Percentiles rank a stretch among this genome's conserved stretches.
Evolutionary conservation across 2,888 invertebrate species (phyloP).

Genomic region (Drosophila robusta): DNA sequence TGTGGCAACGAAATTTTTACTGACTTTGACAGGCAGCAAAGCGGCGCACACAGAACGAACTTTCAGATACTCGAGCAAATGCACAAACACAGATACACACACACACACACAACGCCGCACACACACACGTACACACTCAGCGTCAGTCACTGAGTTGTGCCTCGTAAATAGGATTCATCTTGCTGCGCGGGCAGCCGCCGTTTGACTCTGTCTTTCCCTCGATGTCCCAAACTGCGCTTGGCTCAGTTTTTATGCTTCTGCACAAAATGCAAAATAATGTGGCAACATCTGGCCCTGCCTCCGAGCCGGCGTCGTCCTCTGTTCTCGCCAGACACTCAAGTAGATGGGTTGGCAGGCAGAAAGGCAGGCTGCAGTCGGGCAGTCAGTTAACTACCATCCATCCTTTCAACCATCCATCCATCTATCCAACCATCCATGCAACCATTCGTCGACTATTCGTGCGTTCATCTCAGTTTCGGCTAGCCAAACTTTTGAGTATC

Average conservation of each 20-base stretch:
- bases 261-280: constrained; percentile 78
- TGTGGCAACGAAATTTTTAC: constrained; percentile 65
- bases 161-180: constrained; percentile 79
- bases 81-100: constrained; percentile 15
- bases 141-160: constrained; percentile 66
- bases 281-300: constrained; percentile 54
- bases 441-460: constrained; percentile 52
- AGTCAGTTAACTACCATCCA: constrained; percentile 59
- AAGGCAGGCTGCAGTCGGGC: constrained; percentile 30
- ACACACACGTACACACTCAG: constrained; percentile 16
- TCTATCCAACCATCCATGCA: constrained; percentile 43
- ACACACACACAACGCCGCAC: constrained; percentile 3
- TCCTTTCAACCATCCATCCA: constrained; percentile 47
- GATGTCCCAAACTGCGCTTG: constrained; percentile 29
- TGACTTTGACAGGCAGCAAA: constrained; percentile 78
- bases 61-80: constrained; percentile 47
- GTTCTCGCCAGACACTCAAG: constrained; percentile 75
- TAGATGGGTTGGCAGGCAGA: constrained; percentile 42
- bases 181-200: constrained; percentile 67
- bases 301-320: constrained; percentile 52
- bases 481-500: constrained; percentile 68
- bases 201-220: constrained; percentile 42
- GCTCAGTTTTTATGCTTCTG: constrained; percentile 52
- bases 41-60: constrained; percentile 42
- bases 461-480: constrained; percentile 68